Percentiles rank a stretch among this genome's conserved stretches.
Evolutionary conservation across 2,113 vertebrate species (phyloP).

Genomic region (Tachuris rubrigastra): DNA sequence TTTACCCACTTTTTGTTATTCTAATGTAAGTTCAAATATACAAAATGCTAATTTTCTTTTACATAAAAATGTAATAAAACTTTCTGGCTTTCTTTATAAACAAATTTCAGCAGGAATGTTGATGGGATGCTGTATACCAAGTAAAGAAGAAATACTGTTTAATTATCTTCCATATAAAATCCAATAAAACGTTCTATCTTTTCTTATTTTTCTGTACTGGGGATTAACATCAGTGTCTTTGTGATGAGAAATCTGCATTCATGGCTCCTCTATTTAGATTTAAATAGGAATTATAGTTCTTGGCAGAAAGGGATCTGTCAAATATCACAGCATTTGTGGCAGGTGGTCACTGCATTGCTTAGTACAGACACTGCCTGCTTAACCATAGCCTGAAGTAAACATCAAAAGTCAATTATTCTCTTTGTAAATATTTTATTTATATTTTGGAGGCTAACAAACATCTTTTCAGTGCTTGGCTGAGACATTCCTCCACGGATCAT

Average conservation of each 20-base stretch:
- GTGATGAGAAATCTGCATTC: slow-evolving; percentile 66
- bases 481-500: not conserved
- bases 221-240: slow-evolving; percentile 67
- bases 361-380: slow-evolving; percentile 53
- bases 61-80: slow-evolving; percentile 57
- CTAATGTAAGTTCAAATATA: not conserved
- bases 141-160: slow-evolving; percentile 69
- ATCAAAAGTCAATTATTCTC: slow-evolving; percentile 66
- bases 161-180: slow-evolving; percentile 70
- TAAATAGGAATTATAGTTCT: slow-evolving; percentile 70
- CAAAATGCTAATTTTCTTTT: slow-evolving; percentile 50
- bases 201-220: slow-evolving; percentile 63
- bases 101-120: slow-evolving; percentile 55
- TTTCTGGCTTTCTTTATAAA: slow-evolving; percentile 54
- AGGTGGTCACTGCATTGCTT: slow-evolving; percentile 66
- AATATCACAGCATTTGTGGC: slow-evolving; percentile 66
- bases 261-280: slow-evolving; percentile 66
- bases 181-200: slow-evolving; percentile 67
- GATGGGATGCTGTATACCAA: slow-evolving; percentile 54
- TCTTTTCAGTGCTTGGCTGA: slow-evolving; percentile 34
- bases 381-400: slow-evolving; percentile 61
- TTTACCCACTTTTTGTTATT: slow-evolving; percentile 26
- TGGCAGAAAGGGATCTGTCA: slow-evolving; percentile 63
- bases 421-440: slow-evolving; percentile 67
- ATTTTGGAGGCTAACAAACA: slow-evolving; percentile 36